Conservation (phyloP, 2,888 invertebrate genomes). For the Lampropteryx suffumata region DNA sequence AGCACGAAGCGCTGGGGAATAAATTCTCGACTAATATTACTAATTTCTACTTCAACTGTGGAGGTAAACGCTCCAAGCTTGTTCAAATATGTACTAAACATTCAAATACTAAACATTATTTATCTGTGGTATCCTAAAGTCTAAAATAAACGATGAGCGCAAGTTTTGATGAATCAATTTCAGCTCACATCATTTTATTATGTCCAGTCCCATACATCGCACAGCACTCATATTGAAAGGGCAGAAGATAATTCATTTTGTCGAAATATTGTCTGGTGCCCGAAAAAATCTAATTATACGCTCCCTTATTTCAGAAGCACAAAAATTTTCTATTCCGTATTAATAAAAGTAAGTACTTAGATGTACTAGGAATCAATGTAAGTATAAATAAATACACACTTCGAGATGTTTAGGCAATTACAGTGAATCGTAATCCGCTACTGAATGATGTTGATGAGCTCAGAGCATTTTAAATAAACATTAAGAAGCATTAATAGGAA, state of each 20-base stretch:
- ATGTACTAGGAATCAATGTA: neutral
- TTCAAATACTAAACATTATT: too few species aligned
- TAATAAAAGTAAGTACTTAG: too few species aligned
- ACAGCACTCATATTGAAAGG: conserved; percentile 51
- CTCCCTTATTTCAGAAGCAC: conserved; percentile 38
- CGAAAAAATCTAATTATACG: conserved; percentile 53
- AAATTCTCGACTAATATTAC: too few species aligned
- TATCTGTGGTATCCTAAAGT: neutral
- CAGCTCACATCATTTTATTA: conserved; percentile 58
- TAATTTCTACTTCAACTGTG: too few species aligned
- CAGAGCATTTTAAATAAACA: conserved; percentile 53
- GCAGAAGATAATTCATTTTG: conserved; percentile 66
- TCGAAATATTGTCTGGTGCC: conserved; percentile 58
- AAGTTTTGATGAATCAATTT: conserved; percentile 56
- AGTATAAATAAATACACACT: conserved; percentile 11
- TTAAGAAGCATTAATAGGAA: conserved; percentile 48
- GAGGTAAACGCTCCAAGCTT: too few species aligned
- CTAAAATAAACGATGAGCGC: conserved; percentile 11
- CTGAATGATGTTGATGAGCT: conserved; percentile 36
- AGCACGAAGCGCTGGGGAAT: too few species aligned
- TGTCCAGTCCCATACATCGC: conserved; percentile 44
- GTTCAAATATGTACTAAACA: neutral
- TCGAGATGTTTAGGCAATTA: conserved; percentile 33
- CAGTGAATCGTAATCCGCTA: conserved; percentile 26
- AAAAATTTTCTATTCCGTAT: conserved; percentile 24